Evolutionary conservation across 2,888 invertebrate species (phyloP), one percentile per base, ranked within the genome.

Genomic region (Phortica okadai): DNA sequence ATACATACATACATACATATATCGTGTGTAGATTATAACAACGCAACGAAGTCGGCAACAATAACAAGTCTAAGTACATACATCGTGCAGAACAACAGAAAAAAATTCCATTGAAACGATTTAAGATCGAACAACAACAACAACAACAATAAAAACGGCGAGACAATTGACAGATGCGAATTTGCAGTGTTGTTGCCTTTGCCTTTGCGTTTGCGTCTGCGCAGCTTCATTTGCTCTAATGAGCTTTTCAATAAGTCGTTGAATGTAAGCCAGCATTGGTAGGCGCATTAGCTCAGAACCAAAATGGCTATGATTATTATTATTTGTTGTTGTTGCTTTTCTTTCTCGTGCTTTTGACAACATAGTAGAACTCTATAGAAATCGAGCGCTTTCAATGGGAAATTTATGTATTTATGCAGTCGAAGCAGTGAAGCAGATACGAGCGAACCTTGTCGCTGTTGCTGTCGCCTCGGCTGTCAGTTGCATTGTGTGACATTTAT

Each of bases 331-430:
- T 50, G 14, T 6, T 50, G 14, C 6, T 50, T 50, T 3, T 50
- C 14, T 50, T 6, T 50, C 6, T 50, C 14, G 4, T 59, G 41
- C 33, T 4, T 7, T 21, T 11, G 64, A 33, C 33, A 21, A 59
- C 50, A 2, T 50, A 50, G 50, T 50, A 50, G 50, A 50, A 50
- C 50, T 50, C 50, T 6, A 11, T 14, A 21, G 59, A 59, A 59
- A 21, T 50, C 50, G 8, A 3, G 10, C 14, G 2, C 8, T 25
- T 66, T 50, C 33, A 33, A 2, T 44, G 87, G 82, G 84, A 89
- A 89, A 88, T 88, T 86, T 86, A 89, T 87, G 88, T 85, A 87
- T 88, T 88, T 89, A 88, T 89, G 88, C 86, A 78, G 78, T 77
- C 78, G 83, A 76, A 76, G 82, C 58, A 64, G 73, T 42, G 33